phyloP scores from a whole-genome alignment of 1,140 invertebrate species.

The Calliphora vicina region DNA sequence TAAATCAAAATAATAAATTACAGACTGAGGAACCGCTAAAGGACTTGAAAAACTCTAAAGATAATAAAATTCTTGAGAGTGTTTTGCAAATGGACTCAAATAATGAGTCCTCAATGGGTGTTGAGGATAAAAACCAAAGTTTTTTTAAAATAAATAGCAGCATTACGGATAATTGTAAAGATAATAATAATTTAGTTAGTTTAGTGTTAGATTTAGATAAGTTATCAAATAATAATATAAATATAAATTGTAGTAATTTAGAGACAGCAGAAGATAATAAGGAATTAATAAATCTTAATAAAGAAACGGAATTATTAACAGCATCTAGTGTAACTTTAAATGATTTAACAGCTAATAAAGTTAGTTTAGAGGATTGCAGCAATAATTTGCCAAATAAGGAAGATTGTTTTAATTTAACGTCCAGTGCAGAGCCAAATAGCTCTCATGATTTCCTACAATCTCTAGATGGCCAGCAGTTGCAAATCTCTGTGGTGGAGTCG shows the following conservation, averaged over 20 bases:
- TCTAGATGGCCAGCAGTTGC: neutral
- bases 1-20: slow-evolving; percentile 10
- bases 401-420: neutral
- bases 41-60: neutral
- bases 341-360: neutral
- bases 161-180: slow-evolving; percentile 27
- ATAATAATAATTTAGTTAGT: neutral
- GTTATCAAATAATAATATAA: too few relatives aligned
- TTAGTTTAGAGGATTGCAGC: neutral
- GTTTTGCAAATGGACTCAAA: neutral
- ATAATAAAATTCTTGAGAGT: neutral
- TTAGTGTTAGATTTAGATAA: too few relatives aligned
- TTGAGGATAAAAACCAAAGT: neutral
- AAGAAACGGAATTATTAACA: too few relatives aligned
- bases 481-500: neutral
- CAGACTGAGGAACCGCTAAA: neutral
- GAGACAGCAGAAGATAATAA: neutral
- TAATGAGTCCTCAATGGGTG: neutral
- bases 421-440: neutral
- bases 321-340: neutral
- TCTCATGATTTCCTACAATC: too few relatives aligned
- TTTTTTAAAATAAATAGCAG: slow-evolving; percentile 42
- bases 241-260: neutral
- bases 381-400: neutral
- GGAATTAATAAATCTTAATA: neutral